Percentiles rank a stretch among this genome's conserved stretches.
phyloP scores from a whole-genome alignment of 92 coral and sea anemone species.

The Epizoanthus ramosus region DNA sequence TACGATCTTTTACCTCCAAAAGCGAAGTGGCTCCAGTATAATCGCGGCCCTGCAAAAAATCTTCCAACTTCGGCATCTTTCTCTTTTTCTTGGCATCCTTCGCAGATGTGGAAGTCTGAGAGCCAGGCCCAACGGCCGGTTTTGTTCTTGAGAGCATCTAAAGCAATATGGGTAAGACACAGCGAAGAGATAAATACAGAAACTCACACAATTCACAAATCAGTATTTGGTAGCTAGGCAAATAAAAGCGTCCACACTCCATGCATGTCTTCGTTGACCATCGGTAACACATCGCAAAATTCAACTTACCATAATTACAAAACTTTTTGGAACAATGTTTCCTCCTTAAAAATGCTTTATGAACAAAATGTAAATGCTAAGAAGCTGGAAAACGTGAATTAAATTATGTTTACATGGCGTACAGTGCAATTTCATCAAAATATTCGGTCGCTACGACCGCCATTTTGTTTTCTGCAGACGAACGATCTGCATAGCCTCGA shows the following conservation, averaged over 20 bases:
- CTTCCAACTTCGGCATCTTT: constrained; percentile 92
- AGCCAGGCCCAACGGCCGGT: constrained; percentile 99
- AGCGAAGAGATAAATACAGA: not conserved
- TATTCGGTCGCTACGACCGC: constrained; percentile 83
- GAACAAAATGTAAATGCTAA: not conserved
- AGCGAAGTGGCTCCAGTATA: constrained; percentile 93
- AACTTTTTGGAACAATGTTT: not conserved
- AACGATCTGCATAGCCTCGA: constrained; percentile 45
- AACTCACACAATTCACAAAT: not conserved
- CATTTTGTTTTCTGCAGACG: constrained; percentile 50
- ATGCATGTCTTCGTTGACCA: not conserved
- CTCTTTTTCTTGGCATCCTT: constrained; percentile 94
- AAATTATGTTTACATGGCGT: constrained; percentile 7
- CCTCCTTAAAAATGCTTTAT: not conserved
- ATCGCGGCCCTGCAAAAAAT: constrained; percentile 85
- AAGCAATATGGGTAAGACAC: not conserved
- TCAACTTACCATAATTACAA: constrained; percentile 66
- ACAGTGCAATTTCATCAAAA: constrained; percentile 14
- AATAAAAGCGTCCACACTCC: constrained; percentile 5
- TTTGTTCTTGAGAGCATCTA: constrained; percentile 99
- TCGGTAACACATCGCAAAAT: not conserved
- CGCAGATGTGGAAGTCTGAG: constrained; percentile 90
- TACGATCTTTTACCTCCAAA: constrained; percentile 68
- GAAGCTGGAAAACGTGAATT: not conserved
- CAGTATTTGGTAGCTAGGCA: constrained; percentile 17